Percentiles rank a stretch among this genome's conserved stretches.
Evolutionary conservation across 2,797 vertebrate genomes (phyloP).

Genomic region (Myotis findleyi): DNA sequence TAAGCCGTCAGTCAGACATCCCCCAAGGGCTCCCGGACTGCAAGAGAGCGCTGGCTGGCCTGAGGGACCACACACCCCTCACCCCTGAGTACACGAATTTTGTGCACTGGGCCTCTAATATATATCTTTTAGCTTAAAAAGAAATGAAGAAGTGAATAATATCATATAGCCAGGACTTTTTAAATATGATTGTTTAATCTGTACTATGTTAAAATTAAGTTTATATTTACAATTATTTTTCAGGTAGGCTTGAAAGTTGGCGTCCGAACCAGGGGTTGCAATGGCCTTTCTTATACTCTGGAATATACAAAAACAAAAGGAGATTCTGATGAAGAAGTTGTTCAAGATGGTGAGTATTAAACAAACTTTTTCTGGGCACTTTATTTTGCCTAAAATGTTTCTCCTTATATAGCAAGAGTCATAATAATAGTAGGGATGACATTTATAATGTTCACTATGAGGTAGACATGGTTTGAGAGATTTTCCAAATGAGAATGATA

Average conservation of each 20-base stretch:
- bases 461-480: neutral
- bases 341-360: constrained; percentile 94
- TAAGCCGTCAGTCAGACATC: too few species aligned
- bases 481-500: neutral
- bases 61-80: too few species aligned
- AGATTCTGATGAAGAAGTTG: constrained; percentile 96
- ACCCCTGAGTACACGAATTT: too few species aligned
- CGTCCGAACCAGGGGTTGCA: constrained; percentile 97
- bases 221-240: constrained; percentile 63
- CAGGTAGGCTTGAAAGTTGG: constrained; percentile 97
- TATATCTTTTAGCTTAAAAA: neutral
- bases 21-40: too few species aligned
- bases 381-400: neutral
- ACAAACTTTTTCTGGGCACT: neutral
- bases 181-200: neutral
- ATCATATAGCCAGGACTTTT: neutral
- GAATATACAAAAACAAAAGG: constrained; percentile 95
- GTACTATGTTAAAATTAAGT: neutral
- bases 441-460: fast-evolving
- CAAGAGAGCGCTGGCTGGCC: too few species aligned
- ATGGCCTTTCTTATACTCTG: constrained; percentile 97
- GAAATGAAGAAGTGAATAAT: neutral
- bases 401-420: neutral
- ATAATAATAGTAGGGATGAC: neutral
- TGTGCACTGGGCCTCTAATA: neutral